Conservation (phyloP, 2,888 invertebrate species). For the Xestia sexstrigata region DNA sequence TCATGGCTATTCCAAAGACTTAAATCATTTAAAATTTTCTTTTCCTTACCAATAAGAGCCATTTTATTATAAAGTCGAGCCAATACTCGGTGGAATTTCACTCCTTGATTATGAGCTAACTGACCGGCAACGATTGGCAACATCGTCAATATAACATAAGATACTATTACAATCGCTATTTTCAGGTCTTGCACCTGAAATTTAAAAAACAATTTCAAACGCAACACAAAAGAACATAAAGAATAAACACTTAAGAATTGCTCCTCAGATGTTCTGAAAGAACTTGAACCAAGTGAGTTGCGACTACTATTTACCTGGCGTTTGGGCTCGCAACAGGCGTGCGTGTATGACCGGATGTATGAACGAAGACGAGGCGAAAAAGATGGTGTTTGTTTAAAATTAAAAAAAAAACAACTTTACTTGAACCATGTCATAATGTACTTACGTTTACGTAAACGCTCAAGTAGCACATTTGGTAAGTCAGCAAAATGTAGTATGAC, state of each 20-base stretch:
- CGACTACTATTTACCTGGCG: neutral
- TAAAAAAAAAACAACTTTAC: neutral
- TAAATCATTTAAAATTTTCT: neutral
- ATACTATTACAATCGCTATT: neutral
- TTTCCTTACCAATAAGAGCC: neutral
- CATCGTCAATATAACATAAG: neutral
- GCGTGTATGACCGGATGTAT: neutral
- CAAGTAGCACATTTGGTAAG: slow-evolving; percentile 30
- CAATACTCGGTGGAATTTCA: neutral
- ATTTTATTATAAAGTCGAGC: slow-evolving; percentile 31
- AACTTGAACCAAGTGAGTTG: neutral
- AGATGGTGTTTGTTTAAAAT: neutral
- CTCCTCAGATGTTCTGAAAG: neutral
- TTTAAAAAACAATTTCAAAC: neutral
- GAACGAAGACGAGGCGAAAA: neutral
- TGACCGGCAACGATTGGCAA: slow-evolving; percentile 31
- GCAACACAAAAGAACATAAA: neutral
- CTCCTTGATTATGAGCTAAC: slow-evolving; percentile 6
- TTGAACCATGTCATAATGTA: neutral
- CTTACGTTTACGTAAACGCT: slow-evolving; percentile 19
- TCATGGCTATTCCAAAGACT: neutral
- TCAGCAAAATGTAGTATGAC: slow-evolving; percentile 23
- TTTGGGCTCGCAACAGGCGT: neutral
- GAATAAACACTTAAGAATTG: neutral
- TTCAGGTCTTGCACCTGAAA: slow-evolving; percentile 4